Percentiles rank a stretch among this genome's conserved stretches.
Evolutionary conservation across 2,797 vertebrate genomes (phyloP).

Genomic region (Epinephelus malabaricus): DNA sequence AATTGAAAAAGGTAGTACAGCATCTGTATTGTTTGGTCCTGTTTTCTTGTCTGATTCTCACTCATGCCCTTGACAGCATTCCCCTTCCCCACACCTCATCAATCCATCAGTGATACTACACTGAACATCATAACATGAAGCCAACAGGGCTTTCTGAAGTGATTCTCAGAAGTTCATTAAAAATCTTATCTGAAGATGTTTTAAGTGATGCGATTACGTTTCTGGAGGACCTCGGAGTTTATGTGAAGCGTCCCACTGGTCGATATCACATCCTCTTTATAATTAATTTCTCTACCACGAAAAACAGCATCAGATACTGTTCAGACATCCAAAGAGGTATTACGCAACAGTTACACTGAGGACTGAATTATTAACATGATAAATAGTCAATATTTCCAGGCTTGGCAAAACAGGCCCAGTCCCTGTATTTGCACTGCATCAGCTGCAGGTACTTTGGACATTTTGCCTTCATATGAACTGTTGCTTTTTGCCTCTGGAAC

Average conservation of each 20-base stretch:
- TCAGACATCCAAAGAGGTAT: slow-evolving; percentile 69
- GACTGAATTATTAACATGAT: slow-evolving; percentile 63
- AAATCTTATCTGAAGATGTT: slow-evolving; percentile 76
- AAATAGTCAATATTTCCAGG: slow-evolving; percentile 45
- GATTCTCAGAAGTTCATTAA: slow-evolving; percentile 73
- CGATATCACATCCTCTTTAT: slow-evolving; percentile 73
- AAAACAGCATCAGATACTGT: slow-evolving; percentile 62
- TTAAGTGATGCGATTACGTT: slow-evolving; percentile 76
- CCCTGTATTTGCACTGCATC: slow-evolving; percentile 6
- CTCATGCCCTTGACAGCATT: slow-evolving; percentile 17
- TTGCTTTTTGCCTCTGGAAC: slow-evolving; percentile 13
- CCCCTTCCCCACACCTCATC: slow-evolving; percentile 29
- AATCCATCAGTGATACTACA: slow-evolving; percentile 31
- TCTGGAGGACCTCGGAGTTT: slow-evolving; percentile 70
- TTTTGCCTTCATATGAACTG: slow-evolving; percentile 17
- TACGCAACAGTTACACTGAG: slow-evolving; percentile 66
- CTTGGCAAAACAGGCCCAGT: slow-evolving; percentile 1
- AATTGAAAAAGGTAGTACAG: slow-evolving; percentile 17
- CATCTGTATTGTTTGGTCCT: neutral
- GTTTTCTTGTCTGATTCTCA: slow-evolving; percentile 16
- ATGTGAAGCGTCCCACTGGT: slow-evolving; percentile 62
- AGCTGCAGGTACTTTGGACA: slow-evolving; percentile 9
- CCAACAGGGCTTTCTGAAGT: slow-evolving; percentile 63
- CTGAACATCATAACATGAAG: slow-evolving; percentile 40
- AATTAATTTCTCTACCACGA: slow-evolving; percentile 72